Evolutionary conservation across 1,140 invertebrate species (phyloP), one percentile per base, ranked within the genome.

Genomic region (Amyelois transitella): DNA sequence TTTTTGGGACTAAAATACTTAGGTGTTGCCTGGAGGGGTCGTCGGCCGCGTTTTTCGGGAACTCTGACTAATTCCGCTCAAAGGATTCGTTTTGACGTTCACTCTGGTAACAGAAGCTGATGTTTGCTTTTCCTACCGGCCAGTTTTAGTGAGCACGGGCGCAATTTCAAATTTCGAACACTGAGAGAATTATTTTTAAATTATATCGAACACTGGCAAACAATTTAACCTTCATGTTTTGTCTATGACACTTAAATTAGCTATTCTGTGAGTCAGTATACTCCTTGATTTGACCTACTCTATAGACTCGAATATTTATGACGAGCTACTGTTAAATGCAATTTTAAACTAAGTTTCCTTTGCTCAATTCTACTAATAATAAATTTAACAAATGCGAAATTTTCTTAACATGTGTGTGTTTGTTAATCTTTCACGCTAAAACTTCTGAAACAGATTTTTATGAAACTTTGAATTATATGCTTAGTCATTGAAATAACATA

Each of bases 21-120:
- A 85, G 84, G 79, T 82, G 74, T 74, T 70, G 75, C 67, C 66
- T 66, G 62, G 66, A 72, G 76, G 74, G 84, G 76, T 85, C 82
- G 70, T 69, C 62, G 78, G 69, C 80, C 84, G 75, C 64, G 69
- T 76, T 80, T 85, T 88, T 86, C 82, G 82, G 84, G 81, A 88
- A 80, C 60, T 77, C 79, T 88, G 82, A 86, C 81, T 86, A 86
- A 88, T 85, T 78, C 73, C 60, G 62, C 58, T 64, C 69, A 80
- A 81, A 74, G 76, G 75, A 79, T 75, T 51, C 58, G 66, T 73
- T 73, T 72, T 66, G 58, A 59, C 53, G 57, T 65, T 48, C 45
- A 60, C 18, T 58, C 22, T 56, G 52, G 69, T 65, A 70, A 70
- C 75, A 69, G 73, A 64, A 71, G 64, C 67, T 48, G 38, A 47